phyloP scores from a whole-genome alignment of 2,797 vertebrate genomes.

The Typhlichthys eigenmanni region DNA sequence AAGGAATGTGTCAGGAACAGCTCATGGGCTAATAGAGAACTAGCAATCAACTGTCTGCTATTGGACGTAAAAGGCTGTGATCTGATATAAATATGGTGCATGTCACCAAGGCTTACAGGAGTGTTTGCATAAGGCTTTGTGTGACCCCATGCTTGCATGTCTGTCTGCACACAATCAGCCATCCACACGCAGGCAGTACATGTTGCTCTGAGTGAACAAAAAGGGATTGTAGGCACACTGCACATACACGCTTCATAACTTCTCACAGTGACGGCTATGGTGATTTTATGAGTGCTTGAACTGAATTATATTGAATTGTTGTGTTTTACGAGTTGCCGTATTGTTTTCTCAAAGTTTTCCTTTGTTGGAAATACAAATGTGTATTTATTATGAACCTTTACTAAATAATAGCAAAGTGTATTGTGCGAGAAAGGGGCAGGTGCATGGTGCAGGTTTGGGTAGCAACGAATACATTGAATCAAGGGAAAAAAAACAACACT shows the following conservation, averaged over 20 bases:
- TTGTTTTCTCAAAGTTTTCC: slow-evolving; percentile 15
- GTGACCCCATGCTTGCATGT: neutral
- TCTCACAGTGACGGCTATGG: slow-evolving; percentile 25
- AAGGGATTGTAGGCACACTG: slow-evolving; percentile 20
- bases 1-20: slow-evolving; percentile 61
- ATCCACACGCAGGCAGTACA: slow-evolving; percentile 3
- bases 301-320: slow-evolving; percentile 24
- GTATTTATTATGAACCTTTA: slow-evolving; percentile 43
- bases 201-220: slow-evolving; percentile 47
- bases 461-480: too few species aligned
- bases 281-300: slow-evolving; percentile 32
- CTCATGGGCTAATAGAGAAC: slow-evolving; percentile 50
- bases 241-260: slow-evolving; percentile 37
- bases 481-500: too few species aligned
- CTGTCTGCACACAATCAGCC: neutral
- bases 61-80: slow-evolving; percentile 35
- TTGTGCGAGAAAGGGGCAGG: too few species aligned
- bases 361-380: slow-evolving; percentile 28
- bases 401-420: slow-evolving; percentile 4
- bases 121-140: slow-evolving; percentile 22
- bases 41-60: slow-evolving; percentile 46
- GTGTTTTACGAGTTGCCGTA: neutral
- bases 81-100: slow-evolving; percentile 50
- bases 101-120: slow-evolving; percentile 45
- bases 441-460: too few species aligned